Percentiles rank a stretch among this genome's conserved stretches.
Conservation (phyloP, 2,888 invertebrate species). For the Torymus aiolomorphi region DNA sequence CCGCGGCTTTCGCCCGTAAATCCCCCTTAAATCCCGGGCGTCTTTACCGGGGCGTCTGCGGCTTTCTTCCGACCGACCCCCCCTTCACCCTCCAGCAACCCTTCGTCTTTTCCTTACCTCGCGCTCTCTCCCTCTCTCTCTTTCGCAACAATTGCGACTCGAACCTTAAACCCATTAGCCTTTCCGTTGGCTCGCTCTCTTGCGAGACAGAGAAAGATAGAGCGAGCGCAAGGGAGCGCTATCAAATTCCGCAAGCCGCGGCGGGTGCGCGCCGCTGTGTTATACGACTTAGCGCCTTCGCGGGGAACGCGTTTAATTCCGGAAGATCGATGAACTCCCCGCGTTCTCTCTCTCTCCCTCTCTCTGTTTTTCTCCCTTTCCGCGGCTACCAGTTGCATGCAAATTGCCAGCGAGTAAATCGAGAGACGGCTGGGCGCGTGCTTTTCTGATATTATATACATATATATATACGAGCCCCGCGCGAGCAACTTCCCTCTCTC, state of each 20-base stretch:
- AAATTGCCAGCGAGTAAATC: slow-evolving; percentile 14
- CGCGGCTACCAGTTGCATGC: slow-evolving; percentile 8
- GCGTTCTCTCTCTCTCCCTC: neutral
- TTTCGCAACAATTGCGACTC: slow-evolving; percentile 53
- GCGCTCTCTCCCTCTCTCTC: neutral
- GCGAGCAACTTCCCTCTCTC: too few species aligned
- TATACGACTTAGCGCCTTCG: slow-evolving; percentile 32
- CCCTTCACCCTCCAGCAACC: slow-evolving; percentile 11
- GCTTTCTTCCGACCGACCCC: slow-evolving; percentile 36
- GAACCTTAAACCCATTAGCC: slow-evolving; percentile 55
- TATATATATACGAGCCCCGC: too few species aligned
- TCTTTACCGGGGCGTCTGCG: slow-evolving; percentile 59
- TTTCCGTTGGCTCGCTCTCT: slow-evolving; percentile 22
- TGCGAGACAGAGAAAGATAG: too few species aligned
- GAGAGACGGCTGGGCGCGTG: neutral
- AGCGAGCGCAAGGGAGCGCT: neutral
- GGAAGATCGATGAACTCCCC: slow-evolving; percentile 6
- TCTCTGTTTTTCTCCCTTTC: neutral
- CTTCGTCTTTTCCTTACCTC: slow-evolving; percentile 41
- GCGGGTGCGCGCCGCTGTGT: neutral
- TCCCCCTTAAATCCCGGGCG: slow-evolving; percentile 63
- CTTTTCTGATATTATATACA: too few species aligned
- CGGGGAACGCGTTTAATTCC: slow-evolving; percentile 13
- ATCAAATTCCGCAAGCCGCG: slow-evolving; percentile 33
- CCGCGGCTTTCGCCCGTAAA: slow-evolving; percentile 59